These are phyloP conservation scores for Dusona sp. DNA, from an alignment of 2,888 invertebrate species.

Conservation along the genomic window DNA sequence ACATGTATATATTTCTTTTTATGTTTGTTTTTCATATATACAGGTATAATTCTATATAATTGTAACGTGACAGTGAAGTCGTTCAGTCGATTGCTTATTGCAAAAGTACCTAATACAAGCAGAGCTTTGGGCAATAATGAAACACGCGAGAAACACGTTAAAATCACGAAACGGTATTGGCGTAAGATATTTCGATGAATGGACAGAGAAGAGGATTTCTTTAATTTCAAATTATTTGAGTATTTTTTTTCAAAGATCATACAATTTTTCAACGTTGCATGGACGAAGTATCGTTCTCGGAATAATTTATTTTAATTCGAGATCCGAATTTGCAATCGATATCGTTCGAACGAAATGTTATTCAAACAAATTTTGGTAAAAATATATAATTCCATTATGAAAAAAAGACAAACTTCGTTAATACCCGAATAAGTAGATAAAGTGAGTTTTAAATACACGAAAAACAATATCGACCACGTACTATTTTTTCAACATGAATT, in stretches of 20 bases:
- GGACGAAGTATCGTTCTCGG: not conserved
- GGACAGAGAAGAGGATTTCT: not conserved
- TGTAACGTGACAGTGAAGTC: constrained; percentile 67
- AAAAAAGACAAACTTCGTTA: not conserved
- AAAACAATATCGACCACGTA: not conserved
- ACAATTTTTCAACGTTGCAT: not conserved
- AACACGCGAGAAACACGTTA: constrained; percentile 7
- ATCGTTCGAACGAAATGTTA: not conserved
- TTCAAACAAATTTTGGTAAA: not conserved
- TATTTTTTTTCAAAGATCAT: not conserved
- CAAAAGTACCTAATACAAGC: constrained; percentile 61
- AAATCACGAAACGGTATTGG: constrained; percentile 27
- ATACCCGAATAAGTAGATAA: not conserved
- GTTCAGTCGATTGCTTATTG: constrained; percentile 66
- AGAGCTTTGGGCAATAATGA: constrained; percentile 20
- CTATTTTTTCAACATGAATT: not conserved
- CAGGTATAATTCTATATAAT: constrained; percentile 52
- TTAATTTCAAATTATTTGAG: not conserved
- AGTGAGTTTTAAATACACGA: not conserved
- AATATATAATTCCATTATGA: not conserved
- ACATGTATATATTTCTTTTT: constrained; percentile 31
- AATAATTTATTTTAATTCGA: not conserved
- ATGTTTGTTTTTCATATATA: constrained; percentile 37
- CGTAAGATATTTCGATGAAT: not conserved
- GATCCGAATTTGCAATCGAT: not conserved